Base-by-base conservation (phyloP, 1,140 invertebrate genomes). In the Sarcophaga peregrina region DNA sequence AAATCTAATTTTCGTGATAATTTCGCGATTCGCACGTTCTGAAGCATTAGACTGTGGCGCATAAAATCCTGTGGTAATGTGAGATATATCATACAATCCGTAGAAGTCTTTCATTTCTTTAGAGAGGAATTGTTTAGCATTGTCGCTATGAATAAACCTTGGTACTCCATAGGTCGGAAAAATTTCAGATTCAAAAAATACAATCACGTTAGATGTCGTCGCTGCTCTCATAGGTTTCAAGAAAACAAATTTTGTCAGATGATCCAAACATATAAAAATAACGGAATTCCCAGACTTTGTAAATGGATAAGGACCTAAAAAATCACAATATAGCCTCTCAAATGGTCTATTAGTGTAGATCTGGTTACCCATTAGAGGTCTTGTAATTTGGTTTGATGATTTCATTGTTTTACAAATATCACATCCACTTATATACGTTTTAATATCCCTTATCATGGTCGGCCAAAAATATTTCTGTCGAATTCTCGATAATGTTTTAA, bases 61-160 rank as follows among this genome's bases (percentile, higher is more conserved):
- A n/a, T 50, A 80, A 48, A 80, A 45, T 6, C 17, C 76, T 17
- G 47, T 80, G 15, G 25, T 48, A 25, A 80, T 50, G 37, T 50
- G 50, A 11, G 47, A 48, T 50, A 80, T 50, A 13, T 17, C 76
- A 50, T 80, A 17, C 46, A 17, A 54, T 11, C 50, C 47, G 47
- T 45, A 48, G 37, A 80, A 80, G 6, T 80, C 50, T 46, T 48
- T 80, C 7, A 80, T 80, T 80, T 80, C 76, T 13, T 17, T 54
- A 11, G 76, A 80, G 15, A 80, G 20, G 50, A 80, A 80, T 80
- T 80, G 76, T 54, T 80, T 80, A 10, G 20, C 76, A 80, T 80
- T 80, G 50, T 80, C 76, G 76, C 45, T 80, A 20, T 80, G 76
- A 17, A 80, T 80, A 54, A 20, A 80, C 15, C 45, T 25, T 8